These are phyloP conservation scores for Epizoanthus stellaris DNA, from an alignment of 92 coral and sea anemone genomes.

Conservation along the genomic window DNA sequence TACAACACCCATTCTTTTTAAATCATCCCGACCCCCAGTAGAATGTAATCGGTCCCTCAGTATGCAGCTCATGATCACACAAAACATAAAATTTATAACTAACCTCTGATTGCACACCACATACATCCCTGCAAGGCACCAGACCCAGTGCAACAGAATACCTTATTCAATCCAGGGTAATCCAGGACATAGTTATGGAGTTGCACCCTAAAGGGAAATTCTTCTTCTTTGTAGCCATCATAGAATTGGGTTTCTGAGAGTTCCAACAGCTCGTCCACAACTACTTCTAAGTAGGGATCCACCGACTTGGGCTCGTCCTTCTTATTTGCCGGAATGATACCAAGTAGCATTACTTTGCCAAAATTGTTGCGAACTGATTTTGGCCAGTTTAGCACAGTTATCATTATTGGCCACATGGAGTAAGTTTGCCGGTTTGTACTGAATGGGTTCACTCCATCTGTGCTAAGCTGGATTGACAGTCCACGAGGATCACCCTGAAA, in stretches of 20 bases:
- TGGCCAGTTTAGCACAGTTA: too few species aligned
- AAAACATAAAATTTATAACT: too few species aligned
- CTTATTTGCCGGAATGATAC: too few species aligned
- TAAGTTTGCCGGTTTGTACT: neutral
- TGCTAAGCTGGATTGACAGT: conserved; percentile 27
- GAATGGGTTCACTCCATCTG: conserved; percentile 66
- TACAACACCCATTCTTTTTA: too few species aligned
- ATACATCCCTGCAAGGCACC: neutral
- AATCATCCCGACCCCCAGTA: too few species aligned
- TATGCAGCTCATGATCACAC: too few species aligned
- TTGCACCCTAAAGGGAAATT: too few species aligned
- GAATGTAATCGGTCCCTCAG: too few species aligned
- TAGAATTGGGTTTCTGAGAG: neutral
- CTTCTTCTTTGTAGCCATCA: neutral
- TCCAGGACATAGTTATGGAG: neutral
- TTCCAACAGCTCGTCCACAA: neutral
- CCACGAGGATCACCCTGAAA: conserved; percentile 46
- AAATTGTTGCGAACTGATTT: too few species aligned
- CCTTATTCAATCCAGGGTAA: conserved; percentile 1
- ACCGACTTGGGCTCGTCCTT: neutral
- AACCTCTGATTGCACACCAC: conserved; percentile 18
- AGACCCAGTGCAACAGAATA: conserved; percentile 7
- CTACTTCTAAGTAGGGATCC: neutral
- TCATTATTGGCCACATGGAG: neutral
- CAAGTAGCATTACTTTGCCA: too few species aligned